Conservation (phyloP, 2,888 invertebrate genomes). For the Tholera decimalis region DNA sequence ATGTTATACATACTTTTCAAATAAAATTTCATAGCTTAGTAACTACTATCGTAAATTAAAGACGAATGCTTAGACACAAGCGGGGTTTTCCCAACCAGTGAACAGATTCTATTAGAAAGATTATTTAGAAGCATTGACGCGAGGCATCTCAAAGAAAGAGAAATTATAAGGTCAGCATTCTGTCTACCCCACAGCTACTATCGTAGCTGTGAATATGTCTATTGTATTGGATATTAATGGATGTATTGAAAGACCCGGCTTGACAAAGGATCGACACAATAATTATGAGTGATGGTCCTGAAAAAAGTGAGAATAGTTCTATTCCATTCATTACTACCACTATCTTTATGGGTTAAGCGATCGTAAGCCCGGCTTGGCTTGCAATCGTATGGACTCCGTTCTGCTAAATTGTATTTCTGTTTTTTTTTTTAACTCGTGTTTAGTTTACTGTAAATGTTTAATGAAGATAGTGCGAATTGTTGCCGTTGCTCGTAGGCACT, state of each 20-base stretch:
- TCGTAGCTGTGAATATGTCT: conserved; percentile 1
- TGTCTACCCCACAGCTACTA: neutral
- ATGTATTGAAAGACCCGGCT: conserved; percentile 6
- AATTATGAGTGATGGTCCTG: conserved; percentile 18
- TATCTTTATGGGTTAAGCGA: conserved; percentile 30
- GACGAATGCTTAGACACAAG: neutral
- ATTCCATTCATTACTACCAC: conserved; percentile 12
- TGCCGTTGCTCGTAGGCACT: neutral
- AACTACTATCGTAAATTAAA: neutral
- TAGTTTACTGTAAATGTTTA: neutral
- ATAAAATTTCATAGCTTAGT: neutral
- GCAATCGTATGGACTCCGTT: neutral
- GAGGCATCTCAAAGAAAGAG: neutral
- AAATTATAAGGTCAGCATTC: neutral
- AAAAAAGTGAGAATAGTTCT: conserved; percentile 24
- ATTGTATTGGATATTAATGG: conserved; percentile 25
- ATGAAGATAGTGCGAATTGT: neutral
- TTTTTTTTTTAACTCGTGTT: neutral
- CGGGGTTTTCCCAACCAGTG: neutral
- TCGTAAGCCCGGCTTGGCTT: conserved; percentile 13
- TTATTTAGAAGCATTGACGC: neutral
- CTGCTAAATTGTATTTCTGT: conserved; percentile 8
- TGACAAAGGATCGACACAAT: conserved; percentile 32
- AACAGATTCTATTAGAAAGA: neutral
- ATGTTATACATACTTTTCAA: conserved; percentile 5